Evolutionary conservation across 2,797 vertebrate species (phyloP).

Genomic region (Acipenser ruthenus): DNA sequence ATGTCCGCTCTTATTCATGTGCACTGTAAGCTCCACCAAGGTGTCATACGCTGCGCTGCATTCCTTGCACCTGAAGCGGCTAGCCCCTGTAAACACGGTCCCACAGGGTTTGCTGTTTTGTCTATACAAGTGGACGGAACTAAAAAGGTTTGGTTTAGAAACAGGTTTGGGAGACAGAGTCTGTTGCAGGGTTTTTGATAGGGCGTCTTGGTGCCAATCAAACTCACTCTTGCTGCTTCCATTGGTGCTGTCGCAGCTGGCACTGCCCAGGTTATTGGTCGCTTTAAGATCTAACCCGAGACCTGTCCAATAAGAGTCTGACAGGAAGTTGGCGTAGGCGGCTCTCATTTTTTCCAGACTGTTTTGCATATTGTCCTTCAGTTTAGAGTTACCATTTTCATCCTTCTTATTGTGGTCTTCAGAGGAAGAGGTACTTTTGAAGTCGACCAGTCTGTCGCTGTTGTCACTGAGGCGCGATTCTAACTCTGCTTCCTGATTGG

Average conservation of each 20-base stretch:
- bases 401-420: conserved; percentile 62
- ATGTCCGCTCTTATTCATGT: conserved; percentile 96
- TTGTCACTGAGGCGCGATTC: conserved; percentile 87
- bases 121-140: conserved; percentile 92
- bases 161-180: conserved; percentile 74
- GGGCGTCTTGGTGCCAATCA: conserved; percentile 95
- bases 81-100: conserved; percentile 89
- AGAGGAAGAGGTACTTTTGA: conserved; percentile 74
- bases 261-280: conserved; percentile 72
- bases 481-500: conserved; percentile 85
- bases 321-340: conserved; percentile 93
- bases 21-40: conserved; percentile 89
- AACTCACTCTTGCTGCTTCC: conserved; percentile 81
- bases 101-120: conserved; percentile 88
- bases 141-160: conserved; percentile 94
- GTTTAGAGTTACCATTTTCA: conserved; percentile 59
- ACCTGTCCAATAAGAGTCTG: conserved; percentile 95
- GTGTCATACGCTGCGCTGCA: conserved; percentile 96
- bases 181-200: conserved; percentile 93
- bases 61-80: conserved; percentile 90
- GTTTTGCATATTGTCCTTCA: conserved; percentile 71
- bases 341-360: conserved; percentile 97
- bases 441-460: conserved; percentile 85
- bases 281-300: conserved; percentile 86
- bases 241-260: conserved; percentile 84